A percentile compares a stretch with the other conserved stretches of the same genome.
phyloP scores from a whole-genome alignment of 2,797 vertebrate genomes.

The Choloepus didactylus region DNA sequence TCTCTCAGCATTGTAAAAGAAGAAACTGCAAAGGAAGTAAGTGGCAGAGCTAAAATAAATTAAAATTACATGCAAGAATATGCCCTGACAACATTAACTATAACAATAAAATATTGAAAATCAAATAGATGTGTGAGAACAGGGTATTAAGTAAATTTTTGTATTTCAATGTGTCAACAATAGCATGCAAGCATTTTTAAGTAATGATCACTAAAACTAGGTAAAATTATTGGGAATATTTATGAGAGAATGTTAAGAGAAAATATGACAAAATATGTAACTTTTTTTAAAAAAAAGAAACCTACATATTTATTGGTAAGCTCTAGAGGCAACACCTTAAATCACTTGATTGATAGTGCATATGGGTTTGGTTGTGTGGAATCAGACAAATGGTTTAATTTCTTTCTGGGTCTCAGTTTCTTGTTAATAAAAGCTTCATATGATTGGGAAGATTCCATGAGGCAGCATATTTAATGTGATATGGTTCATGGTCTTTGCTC shows the following conservation, averaged over 20 bases:
- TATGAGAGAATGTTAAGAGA: neutral
- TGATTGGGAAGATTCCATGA: neutral
- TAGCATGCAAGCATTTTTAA: neutral
- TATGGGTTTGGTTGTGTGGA: neutral
- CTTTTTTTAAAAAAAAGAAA: neutral
- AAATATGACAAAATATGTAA: neutral
- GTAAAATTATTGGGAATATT: slow-evolving; percentile 1
- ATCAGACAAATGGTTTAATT: slow-evolving; percentile 26
- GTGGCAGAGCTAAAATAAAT: neutral
- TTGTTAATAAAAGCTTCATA: neutral
- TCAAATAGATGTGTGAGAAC: neutral
- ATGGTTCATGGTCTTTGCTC: neutral
- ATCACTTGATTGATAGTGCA: neutral
- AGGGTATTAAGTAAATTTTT: slow-evolving; percentile 4
- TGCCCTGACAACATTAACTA: neutral
- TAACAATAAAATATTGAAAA: slow-evolving; percentile 21
- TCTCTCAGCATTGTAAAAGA: slow-evolving; percentile 39
- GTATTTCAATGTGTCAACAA: neutral
- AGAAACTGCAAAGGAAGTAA: slow-evolving; percentile 15
- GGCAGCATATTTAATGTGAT: slow-evolving; percentile 29
- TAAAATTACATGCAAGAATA: neutral
- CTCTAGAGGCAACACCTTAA: neutral
- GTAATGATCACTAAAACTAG: neutral
- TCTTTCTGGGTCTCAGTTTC: neutral
- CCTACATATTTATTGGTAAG: neutral